phyloP scores from a whole-genome alignment of 2,113 vertebrate genomes.

The Camelus dromedarius region DNA sequence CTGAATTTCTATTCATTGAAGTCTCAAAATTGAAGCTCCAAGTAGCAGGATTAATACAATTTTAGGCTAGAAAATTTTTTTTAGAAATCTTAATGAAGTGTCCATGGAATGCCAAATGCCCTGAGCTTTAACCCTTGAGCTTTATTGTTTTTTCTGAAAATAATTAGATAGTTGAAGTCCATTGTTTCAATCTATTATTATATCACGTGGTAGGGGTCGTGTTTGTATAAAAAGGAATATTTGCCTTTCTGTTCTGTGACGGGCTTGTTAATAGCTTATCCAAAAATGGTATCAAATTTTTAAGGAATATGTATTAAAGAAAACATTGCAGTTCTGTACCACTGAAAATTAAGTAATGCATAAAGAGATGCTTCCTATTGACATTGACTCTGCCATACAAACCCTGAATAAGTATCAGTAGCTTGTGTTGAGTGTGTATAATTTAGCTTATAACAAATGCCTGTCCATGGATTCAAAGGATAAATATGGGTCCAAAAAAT shows the following conservation, averaged over 20 bases:
- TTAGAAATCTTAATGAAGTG: background rate
- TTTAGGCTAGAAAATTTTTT: background rate
- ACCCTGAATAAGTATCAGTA: background rate
- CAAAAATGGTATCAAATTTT: background rate
- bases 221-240: background rate
- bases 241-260: background rate
- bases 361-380: background rate
- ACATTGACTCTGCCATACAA: background rate
- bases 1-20: slow-evolving; percentile 19
- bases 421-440: background rate
- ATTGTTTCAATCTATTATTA: background rate
- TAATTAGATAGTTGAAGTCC: background rate
- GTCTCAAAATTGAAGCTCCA: background rate
- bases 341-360: background rate
- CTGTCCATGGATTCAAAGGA: background rate
- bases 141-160: background rate
- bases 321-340: background rate
- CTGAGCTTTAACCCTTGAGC: background rate
- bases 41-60: background rate
- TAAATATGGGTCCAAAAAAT: background rate
- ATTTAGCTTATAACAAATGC: background rate
- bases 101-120: background rate
- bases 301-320: background rate
- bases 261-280: background rate
- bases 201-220: background rate